Base-by-base conservation (phyloP, 2,113 vertebrate species). In the Nipponia nippon region DNA sequence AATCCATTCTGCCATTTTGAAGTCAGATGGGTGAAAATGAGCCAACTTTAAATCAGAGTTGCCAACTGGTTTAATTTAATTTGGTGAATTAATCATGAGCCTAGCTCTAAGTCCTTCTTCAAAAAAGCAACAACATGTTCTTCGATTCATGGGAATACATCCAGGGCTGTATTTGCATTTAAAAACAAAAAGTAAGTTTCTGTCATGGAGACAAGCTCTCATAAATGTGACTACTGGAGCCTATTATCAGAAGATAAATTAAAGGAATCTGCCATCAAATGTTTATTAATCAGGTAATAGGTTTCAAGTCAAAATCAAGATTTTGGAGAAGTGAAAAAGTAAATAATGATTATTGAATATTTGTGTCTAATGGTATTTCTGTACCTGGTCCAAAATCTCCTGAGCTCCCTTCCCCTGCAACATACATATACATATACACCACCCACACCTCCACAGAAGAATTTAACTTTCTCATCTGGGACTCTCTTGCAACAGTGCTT, bases 71-170 rank as follows among this genome's bases (percentile, higher is more conserved):
- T 96, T 96, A 85, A 94, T 95, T 96, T 93, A 85, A 95, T 97
- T 95, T 90, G 53, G 84, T 97, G 96, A 95, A 95, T 97, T 96
- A 95, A 95, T 92, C 97, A 97, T 95, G 91, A 96, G 95, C 46
- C 82, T 91, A 89, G 53, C 85, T 97, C 78, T 96, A 89, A 95
- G 94, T 92, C 61, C 87, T 91, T 66, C 71, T 78, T 83, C 5
- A 56, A 56, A 89, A 92, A 90, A 86, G 78, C 55, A 77, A 93
- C 83, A 95, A 83, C 93, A 90, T 86, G 92, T 95, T 96, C 92
- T 95, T 97, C 5, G 20, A 95, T 95, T 90, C 70, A 62, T 77
- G 84, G 94, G 95, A 95, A 93, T 89, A 47, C 30, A 96, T 94
- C 87, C 91, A 96, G 82, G 82, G 50, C 66, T 80, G 32, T 53